These are phyloP conservation scores for Leptopilina clavipes DNA, from an alignment of 1,140 invertebrate genomes.

Conservation along the genomic window DNA sequence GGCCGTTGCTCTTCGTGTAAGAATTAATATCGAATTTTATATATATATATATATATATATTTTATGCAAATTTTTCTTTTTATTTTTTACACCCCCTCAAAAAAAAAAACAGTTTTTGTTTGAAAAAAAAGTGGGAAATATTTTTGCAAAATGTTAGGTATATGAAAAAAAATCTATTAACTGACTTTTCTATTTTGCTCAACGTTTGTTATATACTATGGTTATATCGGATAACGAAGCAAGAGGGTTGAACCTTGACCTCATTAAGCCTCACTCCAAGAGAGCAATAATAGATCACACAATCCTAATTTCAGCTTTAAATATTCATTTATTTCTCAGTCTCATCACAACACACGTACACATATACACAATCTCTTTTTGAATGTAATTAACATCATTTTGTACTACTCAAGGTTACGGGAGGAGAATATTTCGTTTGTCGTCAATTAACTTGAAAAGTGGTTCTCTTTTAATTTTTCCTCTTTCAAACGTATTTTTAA, in stretches of 20 bases:
- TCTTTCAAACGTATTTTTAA: background rate
- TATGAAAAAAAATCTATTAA: background rate
- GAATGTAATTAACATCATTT: constrained; percentile 20
- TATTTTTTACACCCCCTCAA: background rate
- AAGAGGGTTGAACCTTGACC: constrained; percentile 1
- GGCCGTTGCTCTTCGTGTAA: constrained; percentile 64
- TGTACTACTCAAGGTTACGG: background rate
- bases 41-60: too few species aligned
- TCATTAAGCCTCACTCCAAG: constrained; percentile 21
- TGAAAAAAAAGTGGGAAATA: background rate
- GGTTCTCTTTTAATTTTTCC: background rate
- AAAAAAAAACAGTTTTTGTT: constrained; percentile 37
- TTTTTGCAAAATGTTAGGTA: too few species aligned
- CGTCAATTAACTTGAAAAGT: background rate
- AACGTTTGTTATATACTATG: background rate
- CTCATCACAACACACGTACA: constrained; percentile 19
- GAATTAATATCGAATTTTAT: too few species aligned
- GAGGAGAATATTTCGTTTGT: background rate
- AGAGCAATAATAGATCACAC: constrained; percentile 17
- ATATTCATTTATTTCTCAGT: background rate
- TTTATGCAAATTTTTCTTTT: constrained; percentile 44
- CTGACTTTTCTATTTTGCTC: constrained; percentile 17
- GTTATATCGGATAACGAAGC: background rate
- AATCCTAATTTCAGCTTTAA: constrained; percentile 20
- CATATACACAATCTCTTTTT: too few species aligned